phyloP scores from a whole-genome alignment of 2,888 invertebrate genomes.

The Cynaeus angustus region DNA sequence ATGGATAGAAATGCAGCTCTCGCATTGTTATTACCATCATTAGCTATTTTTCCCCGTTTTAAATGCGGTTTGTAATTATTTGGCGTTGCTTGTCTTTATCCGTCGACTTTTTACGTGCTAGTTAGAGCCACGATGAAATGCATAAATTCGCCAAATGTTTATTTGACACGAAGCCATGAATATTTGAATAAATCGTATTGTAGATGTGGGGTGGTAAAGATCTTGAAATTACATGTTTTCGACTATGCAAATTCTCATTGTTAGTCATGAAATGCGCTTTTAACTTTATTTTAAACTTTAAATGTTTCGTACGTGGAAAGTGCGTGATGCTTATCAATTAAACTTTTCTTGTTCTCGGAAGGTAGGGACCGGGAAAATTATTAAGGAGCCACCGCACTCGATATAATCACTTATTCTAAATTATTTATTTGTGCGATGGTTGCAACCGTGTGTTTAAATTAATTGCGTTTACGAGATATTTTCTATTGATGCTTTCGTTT shows the following conservation, averaged over 20 bases:
- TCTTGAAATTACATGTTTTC: constrained; percentile 37
- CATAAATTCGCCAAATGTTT: constrained; percentile 44
- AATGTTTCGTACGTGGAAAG: constrained; percentile 26
- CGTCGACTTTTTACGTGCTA: constrained; percentile 12
- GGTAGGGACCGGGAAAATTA: constrained; percentile 21
- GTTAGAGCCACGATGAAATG: constrained; percentile 14
- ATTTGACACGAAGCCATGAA: constrained; percentile 46
- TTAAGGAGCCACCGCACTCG: constrained; percentile 20
- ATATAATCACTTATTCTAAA: constrained; percentile 24
- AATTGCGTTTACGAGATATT: constrained; percentile 24
- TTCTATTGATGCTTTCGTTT: constrained; percentile 15
- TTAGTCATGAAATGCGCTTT: constrained; percentile 18
- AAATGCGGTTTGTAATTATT: constrained; percentile 33
- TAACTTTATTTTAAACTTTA: constrained; percentile 30
- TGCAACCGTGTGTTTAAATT: constrained; percentile 27
- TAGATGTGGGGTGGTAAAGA: constrained; percentile 31
- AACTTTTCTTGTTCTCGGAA: constrained; percentile 35
- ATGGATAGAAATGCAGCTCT: constrained; percentile 31
- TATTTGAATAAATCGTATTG: constrained; percentile 40
- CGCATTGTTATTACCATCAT: constrained; percentile 39
- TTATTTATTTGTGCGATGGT: constrained; percentile 14
- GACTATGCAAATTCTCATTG: constrained; percentile 11
- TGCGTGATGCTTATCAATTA: constrained; percentile 40
- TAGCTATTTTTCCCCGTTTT: constrained; percentile 17
- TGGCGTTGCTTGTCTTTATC: constrained; percentile 23